Conservation (phyloP, 2,113 vertebrate species). For the Mobula birostris region DNA sequence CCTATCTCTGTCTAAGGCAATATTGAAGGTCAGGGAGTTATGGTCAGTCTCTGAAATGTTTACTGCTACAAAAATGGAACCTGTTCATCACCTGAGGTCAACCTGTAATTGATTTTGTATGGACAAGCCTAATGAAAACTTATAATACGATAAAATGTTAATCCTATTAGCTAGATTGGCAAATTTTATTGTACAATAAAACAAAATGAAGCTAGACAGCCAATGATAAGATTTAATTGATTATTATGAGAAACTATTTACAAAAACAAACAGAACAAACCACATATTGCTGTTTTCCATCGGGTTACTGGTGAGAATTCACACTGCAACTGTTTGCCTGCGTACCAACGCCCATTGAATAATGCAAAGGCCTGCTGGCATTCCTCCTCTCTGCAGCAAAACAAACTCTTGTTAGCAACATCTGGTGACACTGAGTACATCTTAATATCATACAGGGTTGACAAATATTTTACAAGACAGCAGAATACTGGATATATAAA, state of each 20-base stretch:
- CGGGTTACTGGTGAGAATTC: slow-evolving; percentile 89
- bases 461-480: neutral
- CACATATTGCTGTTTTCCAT: slow-evolving; percentile 98
- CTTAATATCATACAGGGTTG: neutral
- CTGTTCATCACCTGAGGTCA: too few species aligned
- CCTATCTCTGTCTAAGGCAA: too few species aligned
- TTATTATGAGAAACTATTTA: neutral
- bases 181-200: neutral
- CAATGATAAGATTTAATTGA: neutral
- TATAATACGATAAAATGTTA: neutral
- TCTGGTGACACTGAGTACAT: neutral
- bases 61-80: too few species aligned
- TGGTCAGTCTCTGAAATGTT: too few species aligned
- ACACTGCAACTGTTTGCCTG: slow-evolving; percentile 87
- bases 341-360: slow-evolving; percentile 94
- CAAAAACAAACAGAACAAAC: slow-evolving; percentile 55
- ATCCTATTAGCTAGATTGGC: neutral
- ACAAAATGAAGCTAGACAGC: neutral
- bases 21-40: too few species aligned
- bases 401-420: neutral
- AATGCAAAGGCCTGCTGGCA: slow-evolving; percentile 77
- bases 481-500: neutral
- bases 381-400: slow-evolving; percentile 74
- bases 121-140: neutral
- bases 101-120: neutral